These are phyloP conservation scores for Timema cristinae DNA, from an alignment of 2,888 invertebrate species.

Conservation along the genomic window DNA sequence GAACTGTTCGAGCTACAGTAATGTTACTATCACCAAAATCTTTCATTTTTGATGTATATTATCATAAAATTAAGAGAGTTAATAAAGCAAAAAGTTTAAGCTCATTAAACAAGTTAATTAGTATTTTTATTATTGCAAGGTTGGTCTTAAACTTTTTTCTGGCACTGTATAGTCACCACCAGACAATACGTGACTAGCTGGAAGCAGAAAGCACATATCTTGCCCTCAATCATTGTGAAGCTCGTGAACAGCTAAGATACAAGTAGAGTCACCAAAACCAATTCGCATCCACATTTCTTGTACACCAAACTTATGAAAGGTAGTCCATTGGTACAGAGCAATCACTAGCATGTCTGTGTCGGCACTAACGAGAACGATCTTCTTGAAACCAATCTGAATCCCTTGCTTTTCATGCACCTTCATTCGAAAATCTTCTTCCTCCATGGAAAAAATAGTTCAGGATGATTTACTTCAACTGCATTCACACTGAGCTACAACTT, in stretches of 20 bases:
- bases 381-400: neutral
- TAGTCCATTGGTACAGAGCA: slow-evolving; percentile 2
- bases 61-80: no score
- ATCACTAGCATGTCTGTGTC: neutral
- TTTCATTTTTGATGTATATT: no score
- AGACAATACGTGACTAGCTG: neutral
- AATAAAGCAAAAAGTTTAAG: no score
- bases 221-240: neutral
- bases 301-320: no score
- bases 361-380: slow-evolving; percentile 1
- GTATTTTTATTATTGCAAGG: no score
- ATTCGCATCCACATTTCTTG: no score
- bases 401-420: slow-evolving; percentile 1
- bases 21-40: no score
- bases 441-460: neutral
- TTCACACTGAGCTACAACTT: neutral
- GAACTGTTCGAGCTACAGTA: no score
- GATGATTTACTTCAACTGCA: neutral
- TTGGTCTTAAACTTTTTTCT: no score
- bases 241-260: no score
- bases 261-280: no score
- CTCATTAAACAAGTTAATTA: no score
- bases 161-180: neutral
- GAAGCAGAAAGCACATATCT: slow-evolving; percentile 2
- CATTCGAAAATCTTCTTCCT: neutral